A percentile compares a stretch with the other conserved stretches of the same genome.
phyloP scores from a whole-genome alignment of 2,888 invertebrate species.

The Trachelus stipa region DNA sequence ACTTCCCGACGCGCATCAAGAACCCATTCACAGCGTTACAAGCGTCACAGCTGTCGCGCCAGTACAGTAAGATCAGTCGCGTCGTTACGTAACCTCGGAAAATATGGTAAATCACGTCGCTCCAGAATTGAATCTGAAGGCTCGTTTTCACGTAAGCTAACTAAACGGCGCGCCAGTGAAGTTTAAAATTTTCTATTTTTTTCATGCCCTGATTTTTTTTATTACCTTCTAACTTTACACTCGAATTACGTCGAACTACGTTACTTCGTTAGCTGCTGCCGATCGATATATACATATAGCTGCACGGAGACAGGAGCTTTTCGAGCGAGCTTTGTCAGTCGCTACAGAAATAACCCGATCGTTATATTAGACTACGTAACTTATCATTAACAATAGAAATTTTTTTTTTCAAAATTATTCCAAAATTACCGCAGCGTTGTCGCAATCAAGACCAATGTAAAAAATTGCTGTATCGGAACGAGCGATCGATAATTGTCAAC shows the following conservation, averaged over 20 bases:
- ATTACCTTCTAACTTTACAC: neutral
- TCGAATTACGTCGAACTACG: neutral
- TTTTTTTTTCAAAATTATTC: neutral
- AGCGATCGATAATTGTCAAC: neutral
- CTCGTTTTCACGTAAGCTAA: neutral
- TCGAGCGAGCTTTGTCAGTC: neutral
- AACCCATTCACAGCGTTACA: neutral
- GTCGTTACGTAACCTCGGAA: neutral
- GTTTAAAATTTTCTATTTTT: neutral
- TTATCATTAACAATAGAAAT: neutral
- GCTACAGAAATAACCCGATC: neutral
- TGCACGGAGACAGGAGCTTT: neutral
- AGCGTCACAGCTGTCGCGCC: neutral
- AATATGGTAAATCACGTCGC: neutral
- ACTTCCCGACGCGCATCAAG: neutral
- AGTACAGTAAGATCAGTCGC: neutral
- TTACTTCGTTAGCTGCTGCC: neutral
- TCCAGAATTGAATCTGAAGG: neutral
- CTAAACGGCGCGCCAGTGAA: neutral
- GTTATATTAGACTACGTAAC: neutral
- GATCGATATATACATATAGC: neutral
- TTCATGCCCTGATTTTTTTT: neutral
- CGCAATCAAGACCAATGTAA: neutral
- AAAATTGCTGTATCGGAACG: neutral
- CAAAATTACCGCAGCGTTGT: neutral